Percentiles rank a stretch among this genome's conserved stretches.
These are phyloP conservation scores for Monopterus albus DNA, from an alignment of 2,113 vertebrate genomes.

Conservation along the genomic window DNA sequence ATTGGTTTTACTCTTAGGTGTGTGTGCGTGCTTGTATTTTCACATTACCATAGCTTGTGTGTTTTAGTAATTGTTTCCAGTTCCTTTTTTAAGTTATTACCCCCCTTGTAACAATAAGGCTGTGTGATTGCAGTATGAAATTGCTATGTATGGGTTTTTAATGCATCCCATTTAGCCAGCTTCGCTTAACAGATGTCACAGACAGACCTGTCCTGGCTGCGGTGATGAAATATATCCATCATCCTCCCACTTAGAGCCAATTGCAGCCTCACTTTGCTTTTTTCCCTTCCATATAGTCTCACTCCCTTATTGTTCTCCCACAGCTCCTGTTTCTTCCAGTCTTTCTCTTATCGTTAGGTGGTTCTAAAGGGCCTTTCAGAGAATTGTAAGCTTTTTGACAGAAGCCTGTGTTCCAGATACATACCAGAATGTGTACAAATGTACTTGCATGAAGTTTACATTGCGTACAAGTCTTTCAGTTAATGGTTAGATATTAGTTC, in stretches of 20 bases:
- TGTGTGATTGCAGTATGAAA: constrained; percentile 74
- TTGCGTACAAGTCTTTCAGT: constrained; percentile 4
- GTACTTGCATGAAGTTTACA: constrained; percentile 10
- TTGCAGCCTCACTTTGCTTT: constrained; percentile 49
- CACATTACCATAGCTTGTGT: constrained; percentile 64
- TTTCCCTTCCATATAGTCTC: constrained; percentile 35
- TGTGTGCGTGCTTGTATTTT: constrained; percentile 36
- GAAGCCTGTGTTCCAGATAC: constrained; percentile 22
- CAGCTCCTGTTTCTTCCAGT: constrained; percentile 25
- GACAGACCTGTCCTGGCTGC: constrained; percentile 75
- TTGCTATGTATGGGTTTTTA: constrained; percentile 78
- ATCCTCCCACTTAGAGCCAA: constrained; percentile 73
- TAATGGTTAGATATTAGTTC: not conserved
- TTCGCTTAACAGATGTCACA: constrained; percentile 78
- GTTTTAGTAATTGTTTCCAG: constrained; percentile 79
- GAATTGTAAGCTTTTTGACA: constrained; percentile 24
- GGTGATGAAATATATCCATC: constrained; percentile 83
- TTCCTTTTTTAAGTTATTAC: constrained; percentile 76
- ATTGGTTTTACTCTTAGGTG: constrained; percentile 56
- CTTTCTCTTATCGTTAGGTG: constrained; percentile 30
- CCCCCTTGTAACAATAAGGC: constrained; percentile 74
- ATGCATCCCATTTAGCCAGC: constrained; percentile 79
- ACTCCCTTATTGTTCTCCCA: constrained; percentile 50
- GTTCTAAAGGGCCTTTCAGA: constrained; percentile 47
- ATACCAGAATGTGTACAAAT: constrained; percentile 19